Percentiles rank a stretch among this genome's conserved stretches.
These are phyloP conservation scores for Thalpophila matura DNA, from an alignment of 2,888 invertebrate genomes.

Conservation along the genomic window DNA sequence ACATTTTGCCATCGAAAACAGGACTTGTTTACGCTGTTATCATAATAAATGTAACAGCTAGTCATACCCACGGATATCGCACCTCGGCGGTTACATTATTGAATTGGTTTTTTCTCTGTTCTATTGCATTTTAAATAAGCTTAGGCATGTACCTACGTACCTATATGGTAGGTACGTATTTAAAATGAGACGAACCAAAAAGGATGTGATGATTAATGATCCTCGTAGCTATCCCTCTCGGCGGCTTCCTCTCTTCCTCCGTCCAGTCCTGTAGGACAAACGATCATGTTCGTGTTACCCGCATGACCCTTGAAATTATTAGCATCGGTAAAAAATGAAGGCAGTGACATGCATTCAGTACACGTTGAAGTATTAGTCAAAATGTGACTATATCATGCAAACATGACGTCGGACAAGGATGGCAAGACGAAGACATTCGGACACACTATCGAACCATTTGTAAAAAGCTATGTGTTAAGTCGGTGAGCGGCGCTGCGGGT, in stretches of 20 bases:
- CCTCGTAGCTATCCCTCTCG: conserved; percentile 89
- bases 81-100: neutral
- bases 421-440: conserved; percentile 34
- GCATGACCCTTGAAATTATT: conserved; percentile 37
- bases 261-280: conserved; percentile 85
- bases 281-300: conserved; percentile 55
- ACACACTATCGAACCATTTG: conserved; percentile 36
- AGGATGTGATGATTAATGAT: conserved; percentile 90
- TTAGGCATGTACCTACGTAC: too few relatives aligned
- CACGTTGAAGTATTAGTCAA: conserved; percentile 52
- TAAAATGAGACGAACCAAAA: conserved; percentile 79
- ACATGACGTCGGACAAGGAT: conserved; percentile 43
- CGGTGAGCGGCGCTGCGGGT: conserved; percentile 48
- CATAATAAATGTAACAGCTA: too few relatives aligned
- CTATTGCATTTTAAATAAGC: conserved; percentile 3
- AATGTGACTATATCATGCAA: conserved; percentile 65
- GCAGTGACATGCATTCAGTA: conserved; percentile 58
- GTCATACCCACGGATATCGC: too few relatives aligned
- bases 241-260: conserved; percentile 89
- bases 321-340: conserved; percentile 43
- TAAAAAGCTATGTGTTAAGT: conserved; percentile 27
- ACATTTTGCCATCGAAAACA: too few relatives aligned
- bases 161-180: conserved; percentile 32
- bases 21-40: too few relatives aligned
- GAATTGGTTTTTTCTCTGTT: neutral